phyloP scores from a whole-genome alignment of 2,113 vertebrate species.

The Leiothrix lutea region DNA sequence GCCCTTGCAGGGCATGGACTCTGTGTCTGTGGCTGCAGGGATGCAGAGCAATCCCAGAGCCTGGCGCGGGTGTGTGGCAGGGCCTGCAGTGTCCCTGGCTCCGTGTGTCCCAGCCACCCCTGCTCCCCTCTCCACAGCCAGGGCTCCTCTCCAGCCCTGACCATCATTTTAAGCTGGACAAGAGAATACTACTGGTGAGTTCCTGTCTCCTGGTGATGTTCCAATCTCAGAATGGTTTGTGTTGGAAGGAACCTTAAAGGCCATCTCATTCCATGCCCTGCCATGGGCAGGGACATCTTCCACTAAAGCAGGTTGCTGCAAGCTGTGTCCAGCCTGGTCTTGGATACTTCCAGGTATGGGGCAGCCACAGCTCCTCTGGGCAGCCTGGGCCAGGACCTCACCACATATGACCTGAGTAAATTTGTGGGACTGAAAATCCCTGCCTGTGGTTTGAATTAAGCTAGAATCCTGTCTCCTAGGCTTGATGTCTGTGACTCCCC shows the following conservation, averaged over 20 bases:
- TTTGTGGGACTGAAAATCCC: neutral
- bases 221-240: neutral
- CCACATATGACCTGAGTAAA: neutral
- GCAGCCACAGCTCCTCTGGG: neutral
- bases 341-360: neutral
- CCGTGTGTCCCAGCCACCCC: neutral
- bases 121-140: fast-evolving
- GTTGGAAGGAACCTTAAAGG: neutral
- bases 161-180: neutral
- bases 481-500: neutral
- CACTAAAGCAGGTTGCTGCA: neutral
- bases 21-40: fast-evolving
- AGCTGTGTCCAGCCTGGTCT: neutral
- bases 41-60: neutral
- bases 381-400: neutral
- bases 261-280: neutral
- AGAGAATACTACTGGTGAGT: neutral
- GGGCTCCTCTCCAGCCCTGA: neutral
- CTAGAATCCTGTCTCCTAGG: neutral
- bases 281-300: neutral
- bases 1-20: neutral
- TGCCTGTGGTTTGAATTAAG: neutral
- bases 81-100: neutral
- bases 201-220: neutral
- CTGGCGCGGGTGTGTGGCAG: neutral